A percentile compares a stretch with the other conserved stretches of the same genome.
Conservation (phyloP, 2,888 invertebrate species). For the Teinopalpus imperialis region DNA sequence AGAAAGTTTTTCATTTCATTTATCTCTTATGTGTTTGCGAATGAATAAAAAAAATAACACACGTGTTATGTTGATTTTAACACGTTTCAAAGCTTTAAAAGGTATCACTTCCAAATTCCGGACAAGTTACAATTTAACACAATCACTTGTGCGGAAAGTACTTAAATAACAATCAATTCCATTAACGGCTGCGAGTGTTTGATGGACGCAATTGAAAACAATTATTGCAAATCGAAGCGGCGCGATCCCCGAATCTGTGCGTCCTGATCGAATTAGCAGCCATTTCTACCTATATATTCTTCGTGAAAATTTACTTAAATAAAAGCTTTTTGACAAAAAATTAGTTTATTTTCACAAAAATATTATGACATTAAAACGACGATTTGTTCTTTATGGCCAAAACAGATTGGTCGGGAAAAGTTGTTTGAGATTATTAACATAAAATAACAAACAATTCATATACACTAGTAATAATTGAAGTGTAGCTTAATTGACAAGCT, state of each 20-base stretch:
- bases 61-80: constrained; percentile 7
- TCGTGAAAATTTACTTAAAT: neutral
- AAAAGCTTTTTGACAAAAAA: no score
- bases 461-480: no score
- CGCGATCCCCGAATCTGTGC: constrained; percentile 27
- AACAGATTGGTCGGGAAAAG: no score
- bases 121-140: constrained; percentile 30
- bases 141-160: constrained; percentile 29
- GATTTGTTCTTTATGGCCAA: no score
- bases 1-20: no score
- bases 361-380: no score
- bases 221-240: constrained; percentile 39
- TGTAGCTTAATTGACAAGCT: no score
- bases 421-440: no score
- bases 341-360: no score
- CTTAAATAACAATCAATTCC: constrained; percentile 37
- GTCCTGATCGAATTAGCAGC: constrained; percentile 21
- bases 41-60: neutral
- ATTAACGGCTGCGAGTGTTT: constrained; percentile 37
- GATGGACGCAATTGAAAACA: constrained; percentile 47
- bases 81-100: constrained; percentile 9
- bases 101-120: constrained; percentile 26
- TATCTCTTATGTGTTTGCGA: no score
- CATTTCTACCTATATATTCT: constrained; percentile 11
- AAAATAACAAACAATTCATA: no score